Evolutionary conservation across 2,888 invertebrate genomes (phyloP).

Genomic region (Dicycla oo): DNA sequence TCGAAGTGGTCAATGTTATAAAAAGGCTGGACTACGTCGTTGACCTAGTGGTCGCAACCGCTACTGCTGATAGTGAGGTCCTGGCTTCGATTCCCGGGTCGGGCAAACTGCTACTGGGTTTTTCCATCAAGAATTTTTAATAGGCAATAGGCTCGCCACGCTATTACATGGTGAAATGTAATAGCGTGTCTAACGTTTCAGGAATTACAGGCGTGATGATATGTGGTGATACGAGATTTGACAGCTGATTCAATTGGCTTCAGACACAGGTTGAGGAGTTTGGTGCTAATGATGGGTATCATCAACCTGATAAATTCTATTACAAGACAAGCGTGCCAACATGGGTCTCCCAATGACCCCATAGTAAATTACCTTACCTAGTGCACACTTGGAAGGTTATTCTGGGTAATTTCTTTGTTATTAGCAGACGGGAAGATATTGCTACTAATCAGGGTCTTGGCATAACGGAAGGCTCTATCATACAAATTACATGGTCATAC

Average conservation of each 20-base stretch:
- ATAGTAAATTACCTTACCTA: not conserved
- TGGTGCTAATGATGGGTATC: not conserved
- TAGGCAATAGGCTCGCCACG: no score
- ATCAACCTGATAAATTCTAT: not conserved
- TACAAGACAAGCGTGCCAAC: not conserved
- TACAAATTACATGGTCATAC: not conserved
- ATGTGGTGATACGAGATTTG: not conserved
- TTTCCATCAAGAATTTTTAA: no score
- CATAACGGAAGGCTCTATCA: not conserved
- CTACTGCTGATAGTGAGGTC: not conserved
- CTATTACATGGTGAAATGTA: no score
- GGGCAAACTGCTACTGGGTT: no score
- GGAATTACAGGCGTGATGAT: no score
- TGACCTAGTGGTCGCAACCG: not conserved
- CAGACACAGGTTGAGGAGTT: not conserved
- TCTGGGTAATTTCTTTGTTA: not conserved
- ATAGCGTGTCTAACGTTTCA: no score
- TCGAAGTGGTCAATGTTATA: no score
- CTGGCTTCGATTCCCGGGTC: not conserved
- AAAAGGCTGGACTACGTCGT: not conserved
- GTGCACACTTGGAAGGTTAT: not conserved
- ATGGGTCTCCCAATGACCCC: not conserved
- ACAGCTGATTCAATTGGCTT: not conserved
- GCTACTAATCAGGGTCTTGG: not conserved
- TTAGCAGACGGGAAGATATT: conserved; percentile 3